Conservation (phyloP, 2,113 vertebrate species). For the Struthio camelus region DNA sequence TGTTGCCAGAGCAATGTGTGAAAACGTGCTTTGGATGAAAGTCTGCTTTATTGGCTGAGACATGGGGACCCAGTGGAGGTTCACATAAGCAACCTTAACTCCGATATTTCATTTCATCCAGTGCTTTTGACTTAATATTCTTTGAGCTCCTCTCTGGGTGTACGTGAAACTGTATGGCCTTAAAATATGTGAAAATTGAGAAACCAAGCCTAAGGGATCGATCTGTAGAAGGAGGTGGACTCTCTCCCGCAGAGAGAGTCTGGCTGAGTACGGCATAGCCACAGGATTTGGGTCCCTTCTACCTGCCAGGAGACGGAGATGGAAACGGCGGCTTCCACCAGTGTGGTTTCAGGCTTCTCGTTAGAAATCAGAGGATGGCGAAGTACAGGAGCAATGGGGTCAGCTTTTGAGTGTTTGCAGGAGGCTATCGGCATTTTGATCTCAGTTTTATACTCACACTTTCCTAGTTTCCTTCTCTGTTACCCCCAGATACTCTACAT, state of each 20-base stretch:
- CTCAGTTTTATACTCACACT: neutral
- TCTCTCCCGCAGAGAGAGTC: neutral
- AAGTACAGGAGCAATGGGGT: neutral
- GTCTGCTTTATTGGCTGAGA: neutral
- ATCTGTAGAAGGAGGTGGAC: neutral
- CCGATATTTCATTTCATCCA: neutral
- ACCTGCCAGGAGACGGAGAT: neutral
- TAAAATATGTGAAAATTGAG: neutral
- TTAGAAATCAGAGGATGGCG: neutral
- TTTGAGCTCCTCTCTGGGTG: neutral
- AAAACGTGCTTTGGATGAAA: neutral
- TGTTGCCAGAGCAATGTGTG: neutral
- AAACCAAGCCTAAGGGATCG: neutral
- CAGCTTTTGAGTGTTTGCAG: neutral
- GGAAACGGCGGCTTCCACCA: neutral
- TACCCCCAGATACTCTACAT: neutral
- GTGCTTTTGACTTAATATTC: neutral
- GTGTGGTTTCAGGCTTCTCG: neutral
- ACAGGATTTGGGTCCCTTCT: neutral
- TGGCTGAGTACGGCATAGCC: rapidly evolving
- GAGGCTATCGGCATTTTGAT: neutral
- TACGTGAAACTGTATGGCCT: neutral
- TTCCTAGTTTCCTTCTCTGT: neutral
- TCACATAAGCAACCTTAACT: neutral
- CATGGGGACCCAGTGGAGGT: neutral